Evolutionary conservation across 2,888 invertebrate species (phyloP).

Genomic region (Neuroscelio doddi): DNA sequence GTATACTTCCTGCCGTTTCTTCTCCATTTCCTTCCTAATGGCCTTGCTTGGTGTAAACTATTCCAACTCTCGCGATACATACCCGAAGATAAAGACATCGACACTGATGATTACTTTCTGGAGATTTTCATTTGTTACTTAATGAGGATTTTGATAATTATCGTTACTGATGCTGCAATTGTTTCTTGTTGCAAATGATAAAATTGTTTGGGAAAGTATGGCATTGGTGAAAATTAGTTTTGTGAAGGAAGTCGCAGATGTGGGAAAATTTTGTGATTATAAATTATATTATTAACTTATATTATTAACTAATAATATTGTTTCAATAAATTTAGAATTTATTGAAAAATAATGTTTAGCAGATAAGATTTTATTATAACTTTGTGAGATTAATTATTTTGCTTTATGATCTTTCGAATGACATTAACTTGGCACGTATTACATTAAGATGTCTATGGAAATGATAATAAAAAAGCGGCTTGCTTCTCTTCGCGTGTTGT

Average conservation of each 20-base stretch:
- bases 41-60: constrained; percentile 42
- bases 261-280: neutral
- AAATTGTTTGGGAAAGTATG: constrained; percentile 2
- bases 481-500: too few species aligned
- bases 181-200: constrained; percentile 8
- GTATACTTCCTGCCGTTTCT: constrained; percentile 42
- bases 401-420: too few species aligned
- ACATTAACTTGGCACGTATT: too few species aligned
- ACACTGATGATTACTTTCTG: constrained; percentile 38
- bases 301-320: too few species aligned
- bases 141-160: constrained; percentile 44
- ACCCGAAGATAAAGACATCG: constrained; percentile 39
- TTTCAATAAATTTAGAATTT: too few species aligned
- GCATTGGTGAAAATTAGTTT: neutral
- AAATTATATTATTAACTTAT: too few species aligned
- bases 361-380: too few species aligned
- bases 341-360: too few species aligned
- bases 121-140: constrained; percentile 39
- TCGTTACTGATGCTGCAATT: constrained; percentile 37
- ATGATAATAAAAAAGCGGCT: too few species aligned
- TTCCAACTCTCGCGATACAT: constrained; percentile 41
- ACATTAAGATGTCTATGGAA: too few species aligned
- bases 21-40: constrained; percentile 41
- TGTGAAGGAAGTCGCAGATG: neutral
- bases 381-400: too few species aligned